phyloP scores from a whole-genome alignment of 2,888 invertebrate species.

The Ecliptopera silaceata region DNA sequence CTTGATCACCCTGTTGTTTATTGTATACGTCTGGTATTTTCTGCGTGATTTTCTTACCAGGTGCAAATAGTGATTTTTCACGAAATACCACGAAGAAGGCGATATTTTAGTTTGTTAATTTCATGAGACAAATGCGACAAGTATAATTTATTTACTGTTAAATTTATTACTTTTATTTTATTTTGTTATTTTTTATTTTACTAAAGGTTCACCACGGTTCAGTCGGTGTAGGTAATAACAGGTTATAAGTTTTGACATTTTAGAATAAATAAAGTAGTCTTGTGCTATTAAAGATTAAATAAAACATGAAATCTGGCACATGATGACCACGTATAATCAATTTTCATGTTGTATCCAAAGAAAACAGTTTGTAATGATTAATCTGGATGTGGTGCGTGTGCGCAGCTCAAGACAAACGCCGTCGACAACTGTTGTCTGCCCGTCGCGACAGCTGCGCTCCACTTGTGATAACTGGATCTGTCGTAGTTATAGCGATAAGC shows the following conservation, averaged over 20 bases:
- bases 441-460: conserved; percentile 77
- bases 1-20: no score
- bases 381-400: conserved; percentile 59
- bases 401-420: conserved; percentile 66
- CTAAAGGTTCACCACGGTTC: background rate
- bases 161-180: conserved; percentile 34
- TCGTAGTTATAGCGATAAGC: conserved; percentile 38
- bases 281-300: conserved; percentile 21
- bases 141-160: conserved; percentile 30
- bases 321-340: conserved; percentile 31
- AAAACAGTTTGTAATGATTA: conserved; percentile 65
- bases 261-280: background rate
- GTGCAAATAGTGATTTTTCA: conserved; percentile 30
- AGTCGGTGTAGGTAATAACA: no score
- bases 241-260: no score
- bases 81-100: conserved; percentile 28
- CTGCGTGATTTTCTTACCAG: conserved; percentile 11
- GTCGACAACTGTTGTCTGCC: conserved; percentile 79
- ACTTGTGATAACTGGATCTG: conserved; percentile 52
- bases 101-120: conserved; percentile 33
- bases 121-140: conserved; percentile 35
- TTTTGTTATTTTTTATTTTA: conserved; percentile 24
- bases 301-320: conserved; percentile 26
- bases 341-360: conserved; percentile 45
- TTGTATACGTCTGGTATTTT: conserved; percentile 9